Base-by-base conservation (phyloP, 2,113 vertebrate genomes). In the Rhinogobius similis region DNA sequence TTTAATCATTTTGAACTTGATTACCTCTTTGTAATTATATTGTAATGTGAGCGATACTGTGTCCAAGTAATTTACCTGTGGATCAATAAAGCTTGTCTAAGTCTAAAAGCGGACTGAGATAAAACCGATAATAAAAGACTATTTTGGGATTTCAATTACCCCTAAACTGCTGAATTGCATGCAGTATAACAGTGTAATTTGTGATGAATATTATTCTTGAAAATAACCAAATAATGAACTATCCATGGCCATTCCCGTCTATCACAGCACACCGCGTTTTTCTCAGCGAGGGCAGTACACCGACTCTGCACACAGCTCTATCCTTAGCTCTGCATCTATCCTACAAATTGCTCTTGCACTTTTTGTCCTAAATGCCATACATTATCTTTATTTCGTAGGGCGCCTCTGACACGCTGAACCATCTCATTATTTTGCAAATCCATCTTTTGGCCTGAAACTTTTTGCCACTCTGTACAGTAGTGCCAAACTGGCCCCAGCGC, bases 361-460 rank as follows among this genome's bases (percentile, higher is more conserved):
- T 14, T 53, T 62, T 55, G 1, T 56, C 63, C 56, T 81, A 73
- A 88, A 86, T 78, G 74, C 62, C 67, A 71, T 73, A 75, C 78
- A 76, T 78, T 86, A 77, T 81, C 56, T 23, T 20, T 41, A 75
- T 76, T 70, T 44, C 27, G 9, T 56, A 58, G 62, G 62, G 50
- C 43, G 55, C 70, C 26, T 65, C 64, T 52, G 73, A 79, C 61
- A 70, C 50, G 44, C 52, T 82, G 59, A 77, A 53, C 75, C 69
- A 70, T 55, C 72, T 50, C 55, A 73, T 82, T 75, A 84, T 70
- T 46, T 62, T 67, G 76, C 72, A 73, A 79, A 82, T 75, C 81
- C 67, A 39, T 85, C 77, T 68, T 53, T 20, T 72, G 36, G 68
- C 72, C 64, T 39, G n/a, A 68, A 55, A 68, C 72, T 75, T 62